Evolutionary conservation across 1,140 invertebrate genomes (phyloP).

Genomic region (Habropoda laboriosa): DNA sequence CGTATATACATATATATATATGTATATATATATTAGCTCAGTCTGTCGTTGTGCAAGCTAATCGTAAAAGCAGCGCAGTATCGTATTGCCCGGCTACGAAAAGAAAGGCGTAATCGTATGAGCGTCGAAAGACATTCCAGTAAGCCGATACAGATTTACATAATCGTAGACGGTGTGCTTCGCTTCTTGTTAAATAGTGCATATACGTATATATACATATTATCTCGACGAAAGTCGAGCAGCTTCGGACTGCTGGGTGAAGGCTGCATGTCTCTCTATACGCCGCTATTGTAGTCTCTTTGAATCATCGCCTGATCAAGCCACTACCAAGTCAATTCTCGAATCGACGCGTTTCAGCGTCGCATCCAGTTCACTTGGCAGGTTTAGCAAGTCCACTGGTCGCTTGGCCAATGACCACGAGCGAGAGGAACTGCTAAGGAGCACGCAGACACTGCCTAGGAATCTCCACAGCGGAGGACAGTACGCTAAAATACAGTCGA

Average conservation of each 20-base stretch:
- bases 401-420: slow-evolving; percentile 83
- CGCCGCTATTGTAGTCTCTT: slow-evolving; percentile 14
- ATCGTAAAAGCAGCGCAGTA: slow-evolving; percentile 16
- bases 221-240: slow-evolving; percentile 26
- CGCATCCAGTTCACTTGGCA: slow-evolving; percentile 83
- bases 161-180: slow-evolving; percentile 36
- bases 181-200: slow-evolving; percentile 45
- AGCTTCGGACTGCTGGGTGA: slow-evolving; percentile 58
- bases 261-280: slow-evolving; percentile 59
- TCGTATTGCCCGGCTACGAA: slow-evolving; percentile 26
- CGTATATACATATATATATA: too few species aligned
- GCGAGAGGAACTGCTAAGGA: slow-evolving; percentile 84
- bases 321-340: slow-evolving; percentile 39
- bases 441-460: slow-evolving; percentile 89
- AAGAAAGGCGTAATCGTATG: neutral
- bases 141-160: slow-evolving; percentile 31
- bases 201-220: neutral
- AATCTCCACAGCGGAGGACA: slow-evolving; percentile 82
- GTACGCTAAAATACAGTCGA: neutral
- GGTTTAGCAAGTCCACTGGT: slow-evolving; percentile 90
- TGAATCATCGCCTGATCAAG: slow-evolving; percentile 4
- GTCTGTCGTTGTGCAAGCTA: slow-evolving; percentile 15
- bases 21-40: neutral
- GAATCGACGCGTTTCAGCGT: slow-evolving; percentile 67
- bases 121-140: slow-evolving; percentile 18